Percentiles rank a stretch among this genome's conserved stretches.
Evolutionary conservation across 2,113 vertebrate species (phyloP).

Genomic region (Centropus bengalensis): DNA sequence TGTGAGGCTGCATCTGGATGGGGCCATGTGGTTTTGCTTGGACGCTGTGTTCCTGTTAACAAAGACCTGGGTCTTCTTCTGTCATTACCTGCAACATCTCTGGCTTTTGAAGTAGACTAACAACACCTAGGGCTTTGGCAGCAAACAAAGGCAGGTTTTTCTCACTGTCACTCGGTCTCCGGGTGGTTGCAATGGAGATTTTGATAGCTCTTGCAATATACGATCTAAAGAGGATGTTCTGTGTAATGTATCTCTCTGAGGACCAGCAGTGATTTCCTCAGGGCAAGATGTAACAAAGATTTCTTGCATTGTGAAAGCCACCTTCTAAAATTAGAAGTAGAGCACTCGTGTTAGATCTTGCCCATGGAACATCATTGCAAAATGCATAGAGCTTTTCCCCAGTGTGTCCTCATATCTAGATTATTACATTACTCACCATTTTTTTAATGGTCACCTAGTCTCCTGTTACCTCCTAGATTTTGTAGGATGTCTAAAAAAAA

Average conservation of each 20-base stretch:
- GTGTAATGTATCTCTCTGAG: not conserved
- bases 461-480: not conserved
- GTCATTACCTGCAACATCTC: not conserved
- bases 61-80: not conserved
- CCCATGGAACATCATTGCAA: not conserved
- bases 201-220: not conserved
- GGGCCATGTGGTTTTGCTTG: accelerated
- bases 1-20: not conserved
- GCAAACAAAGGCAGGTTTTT: not conserved
- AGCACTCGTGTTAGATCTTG: not conserved
- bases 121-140: not conserved
- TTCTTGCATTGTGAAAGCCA: not conserved
- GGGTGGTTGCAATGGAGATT: not conserved
- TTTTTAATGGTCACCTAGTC: not conserved
- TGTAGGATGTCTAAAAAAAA: not conserved
- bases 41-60: not conserved
- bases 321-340: not conserved
- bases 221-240: not conserved
- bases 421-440: not conserved
- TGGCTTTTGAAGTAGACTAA: not conserved
- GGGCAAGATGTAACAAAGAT: not conserved
- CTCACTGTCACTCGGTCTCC: not conserved
- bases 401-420: not conserved
- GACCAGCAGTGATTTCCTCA: not conserved
- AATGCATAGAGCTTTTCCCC: not conserved